These are phyloP conservation scores for Darevskia nairensis DNA, from an alignment of 2,797 vertebrate genomes.

Conservation along the genomic window DNA sequence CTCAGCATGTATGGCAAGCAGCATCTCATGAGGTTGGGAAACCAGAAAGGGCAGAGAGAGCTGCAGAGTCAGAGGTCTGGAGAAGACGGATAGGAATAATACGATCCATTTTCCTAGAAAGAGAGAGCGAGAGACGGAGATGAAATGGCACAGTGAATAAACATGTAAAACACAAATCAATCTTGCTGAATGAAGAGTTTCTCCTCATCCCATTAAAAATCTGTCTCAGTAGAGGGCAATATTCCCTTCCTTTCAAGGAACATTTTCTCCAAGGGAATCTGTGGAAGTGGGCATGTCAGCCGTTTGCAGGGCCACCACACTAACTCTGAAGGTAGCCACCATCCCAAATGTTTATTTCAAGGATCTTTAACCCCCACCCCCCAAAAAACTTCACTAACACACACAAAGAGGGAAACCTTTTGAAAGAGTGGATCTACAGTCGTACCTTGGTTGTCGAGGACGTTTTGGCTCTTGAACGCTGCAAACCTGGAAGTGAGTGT, in stretches of 20 bases:
- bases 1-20: conserved; percentile 68
- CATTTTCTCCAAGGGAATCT: neutral
- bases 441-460: no score
- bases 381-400: neutral
- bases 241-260: neutral
- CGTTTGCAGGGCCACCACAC: neutral
- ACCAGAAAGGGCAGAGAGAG: conserved; percentile 61
- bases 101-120: conserved; percentile 88
- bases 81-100: conserved; percentile 83
- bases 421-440: neutral
- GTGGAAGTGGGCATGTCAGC: neutral
- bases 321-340: neutral
- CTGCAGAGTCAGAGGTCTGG: conserved; percentile 83
- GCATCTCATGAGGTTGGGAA: conserved; percentile 63
- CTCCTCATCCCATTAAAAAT: neutral
- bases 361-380: neutral
- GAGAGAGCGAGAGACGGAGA: conserved; percentile 36
- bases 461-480: rapidly evolving
- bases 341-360: neutral
- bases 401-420: neutral
- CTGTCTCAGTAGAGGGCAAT: neutral
- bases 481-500: no score
- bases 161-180: neutral
- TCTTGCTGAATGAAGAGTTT: neutral
- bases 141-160: neutral